Evolutionary conservation across 2,888 invertebrate genomes (phyloP).

Genomic region (Lepidocyrtoides sp.): DNA sequence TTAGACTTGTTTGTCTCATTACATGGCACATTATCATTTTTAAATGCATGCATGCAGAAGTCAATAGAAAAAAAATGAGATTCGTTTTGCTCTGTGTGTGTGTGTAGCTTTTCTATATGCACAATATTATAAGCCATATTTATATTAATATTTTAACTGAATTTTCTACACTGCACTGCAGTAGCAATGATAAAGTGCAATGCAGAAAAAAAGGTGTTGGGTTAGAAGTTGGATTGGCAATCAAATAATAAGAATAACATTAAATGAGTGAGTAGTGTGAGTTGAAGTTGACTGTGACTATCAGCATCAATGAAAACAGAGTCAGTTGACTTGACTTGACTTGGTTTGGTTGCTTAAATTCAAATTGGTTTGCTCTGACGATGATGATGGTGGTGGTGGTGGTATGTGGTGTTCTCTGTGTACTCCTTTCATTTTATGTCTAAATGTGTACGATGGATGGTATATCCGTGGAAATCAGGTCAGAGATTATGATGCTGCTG

Average conservation of each 20-base stretch:
- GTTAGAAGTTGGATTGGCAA: slow-evolving; percentile 63
- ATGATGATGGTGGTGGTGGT: background rate
- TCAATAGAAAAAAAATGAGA: slow-evolving; percentile 6
- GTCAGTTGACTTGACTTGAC: slow-evolving; percentile 62
- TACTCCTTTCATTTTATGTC: slow-evolving; percentile 72
- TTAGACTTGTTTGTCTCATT: slow-evolving; percentile 59
- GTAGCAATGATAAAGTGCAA: background rate
- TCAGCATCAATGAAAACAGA: slow-evolving; percentile 51
- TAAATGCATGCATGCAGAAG: slow-evolving; percentile 9
- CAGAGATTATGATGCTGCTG: slow-evolving; percentile 72
- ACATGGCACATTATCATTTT: slow-evolving; percentile 49
- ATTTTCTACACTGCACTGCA: slow-evolving; percentile 12
- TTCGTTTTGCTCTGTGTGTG: background rate
- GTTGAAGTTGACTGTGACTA: slow-evolving; percentile 50
- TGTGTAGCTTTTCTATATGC: background rate
- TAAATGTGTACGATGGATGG: slow-evolving; percentile 44
- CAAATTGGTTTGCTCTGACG: slow-evolving; percentile 45
- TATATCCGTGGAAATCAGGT: slow-evolving; percentile 78
- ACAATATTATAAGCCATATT: background rate
- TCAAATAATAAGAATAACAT: slow-evolving; percentile 48
- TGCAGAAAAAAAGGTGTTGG: slow-evolving; percentile 40
- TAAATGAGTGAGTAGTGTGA: background rate
- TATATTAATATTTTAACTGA: background rate
- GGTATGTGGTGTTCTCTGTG: slow-evolving; percentile 35
- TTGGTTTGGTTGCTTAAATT: slow-evolving; percentile 68